Percentiles rank a stretch among this genome's conserved stretches.
Conservation (phyloP, 1,140 invertebrate genomes). For the Plectrocnemia conspersa region DNA sequence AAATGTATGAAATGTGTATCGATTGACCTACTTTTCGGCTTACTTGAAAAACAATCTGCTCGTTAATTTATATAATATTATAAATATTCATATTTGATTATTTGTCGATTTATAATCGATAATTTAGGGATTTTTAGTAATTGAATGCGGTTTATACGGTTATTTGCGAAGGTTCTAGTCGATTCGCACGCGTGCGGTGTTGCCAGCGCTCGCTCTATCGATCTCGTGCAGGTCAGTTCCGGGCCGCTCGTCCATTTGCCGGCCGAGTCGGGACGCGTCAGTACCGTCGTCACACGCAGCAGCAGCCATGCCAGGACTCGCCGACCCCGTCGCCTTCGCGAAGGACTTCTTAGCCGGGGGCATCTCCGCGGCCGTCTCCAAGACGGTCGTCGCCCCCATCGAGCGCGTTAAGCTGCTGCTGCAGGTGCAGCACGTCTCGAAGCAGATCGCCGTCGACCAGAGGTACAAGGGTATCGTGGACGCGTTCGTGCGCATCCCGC, state of each 20-base stretch:
- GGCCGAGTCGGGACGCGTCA: slow-evolving; percentile 16
- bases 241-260: slow-evolving; percentile 26
- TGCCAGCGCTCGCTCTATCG: neutral
- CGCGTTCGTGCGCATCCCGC: slow-evolving; percentile 80
- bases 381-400: slow-evolving; percentile 85
- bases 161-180: too few species aligned
- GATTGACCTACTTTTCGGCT: too few species aligned
- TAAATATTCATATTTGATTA: too few species aligned
- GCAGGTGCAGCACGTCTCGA: slow-evolving; percentile 82
- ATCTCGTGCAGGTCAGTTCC: neutral
- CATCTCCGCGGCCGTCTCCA: slow-evolving; percentile 83
- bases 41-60: too few species aligned
- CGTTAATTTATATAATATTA: too few species aligned
- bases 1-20: too few species aligned
- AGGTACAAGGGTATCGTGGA: slow-evolving; percentile 85
- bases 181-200: neutral
- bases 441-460: slow-evolving; percentile 73
- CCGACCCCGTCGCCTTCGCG: slow-evolving; percentile 57
- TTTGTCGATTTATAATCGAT: too few species aligned
- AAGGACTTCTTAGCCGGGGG: slow-evolving; percentile 87
- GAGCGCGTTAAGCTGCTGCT: slow-evolving; percentile 91
- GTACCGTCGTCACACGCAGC: slow-evolving; percentile 37
- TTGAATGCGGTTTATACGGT: too few species aligned
- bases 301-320: slow-evolving; percentile 52
- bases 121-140: too few species aligned